Base-by-base conservation (phyloP, 2,888 invertebrate genomes). In the Harpalus rubripes region DNA sequence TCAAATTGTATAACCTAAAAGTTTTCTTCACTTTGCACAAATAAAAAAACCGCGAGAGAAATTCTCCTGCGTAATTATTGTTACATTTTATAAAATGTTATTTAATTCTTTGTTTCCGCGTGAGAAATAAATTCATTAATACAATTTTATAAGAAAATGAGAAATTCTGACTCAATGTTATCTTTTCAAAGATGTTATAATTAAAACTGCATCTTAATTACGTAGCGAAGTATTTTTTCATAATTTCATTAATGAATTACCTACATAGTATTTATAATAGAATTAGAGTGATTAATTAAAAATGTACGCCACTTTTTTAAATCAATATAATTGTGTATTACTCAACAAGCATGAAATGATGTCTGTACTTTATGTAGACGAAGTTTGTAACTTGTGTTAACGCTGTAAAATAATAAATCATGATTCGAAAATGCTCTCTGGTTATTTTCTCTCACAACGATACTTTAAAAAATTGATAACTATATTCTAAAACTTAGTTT, bases 61-160 rank as follows among this genome's bases (percentile, higher is more conserved):
- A 80, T 80, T 80, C 58, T 61, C 41, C 59, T 59, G 61, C 41
- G 61, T 16, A 80, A 80, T 80, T 80, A 61, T 8, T 39, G 80
- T 80, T 80, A 63, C 59, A 80, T 80, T 80, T 61, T 80, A 61
- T 16, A 41, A 80, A 61, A 18, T 79, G 44, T 80, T 80, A 80
- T 80, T 41, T 61, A 80, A 80, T 80, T 61, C 80, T 78, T 58
- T 58, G 41, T 78, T 61, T 80, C 61, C 61, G 32, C 59, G 78
- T 78, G 78, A 78, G 78, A 78, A 78, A 0, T 26, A 2, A 16
- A 78, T 58, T 59, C 22, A 78, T 78, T 78, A 74, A n/a, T 78
- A 15, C 18, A 68, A 26, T 68, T 39, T 68, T 68, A 68, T 68
- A 39, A 32, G 26, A 68, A 68, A 68, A 68, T 68, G 44, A 15